phyloP scores from a whole-genome alignment of 2,797 vertebrate genomes.

The Tangara arthus region DNA sequence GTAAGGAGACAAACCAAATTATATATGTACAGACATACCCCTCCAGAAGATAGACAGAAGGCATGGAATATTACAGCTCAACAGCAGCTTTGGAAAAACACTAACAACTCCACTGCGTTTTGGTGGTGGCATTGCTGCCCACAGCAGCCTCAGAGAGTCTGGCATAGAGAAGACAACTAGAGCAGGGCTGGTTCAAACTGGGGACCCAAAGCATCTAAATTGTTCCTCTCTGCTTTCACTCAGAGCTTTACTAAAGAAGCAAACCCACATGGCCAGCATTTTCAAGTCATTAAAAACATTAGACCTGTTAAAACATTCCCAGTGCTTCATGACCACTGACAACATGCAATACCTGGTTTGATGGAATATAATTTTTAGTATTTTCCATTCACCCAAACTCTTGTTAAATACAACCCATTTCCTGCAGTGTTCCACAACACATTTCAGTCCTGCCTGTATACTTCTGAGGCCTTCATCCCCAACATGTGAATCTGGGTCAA shows the following conservation, averaged over 20 bases:
- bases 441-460: background rate
- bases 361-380: background rate
- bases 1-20: background rate
- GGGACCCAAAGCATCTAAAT: background rate
- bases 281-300: background rate
- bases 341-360: background rate
- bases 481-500: background rate
- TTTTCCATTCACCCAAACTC: background rate
- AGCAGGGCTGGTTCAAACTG: background rate
- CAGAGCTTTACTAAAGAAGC: background rate
- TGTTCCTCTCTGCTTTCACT: background rate
- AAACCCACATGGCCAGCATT: background rate
- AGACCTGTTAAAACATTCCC: background rate
- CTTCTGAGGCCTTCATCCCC: background rate
- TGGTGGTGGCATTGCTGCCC: background rate
- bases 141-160: background rate
- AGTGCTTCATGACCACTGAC: background rate
- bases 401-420: background rate
- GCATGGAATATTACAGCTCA: background rate
- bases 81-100: background rate
- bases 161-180: background rate
- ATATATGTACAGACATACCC: background rate
- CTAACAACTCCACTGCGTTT: rapidly evolving
- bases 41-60: background rate
- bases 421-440: background rate